Evolutionary conservation across 35 echinoderm and acorn worm genomes (phyloP).

Genomic region (Stichopus chloronotus): DNA sequence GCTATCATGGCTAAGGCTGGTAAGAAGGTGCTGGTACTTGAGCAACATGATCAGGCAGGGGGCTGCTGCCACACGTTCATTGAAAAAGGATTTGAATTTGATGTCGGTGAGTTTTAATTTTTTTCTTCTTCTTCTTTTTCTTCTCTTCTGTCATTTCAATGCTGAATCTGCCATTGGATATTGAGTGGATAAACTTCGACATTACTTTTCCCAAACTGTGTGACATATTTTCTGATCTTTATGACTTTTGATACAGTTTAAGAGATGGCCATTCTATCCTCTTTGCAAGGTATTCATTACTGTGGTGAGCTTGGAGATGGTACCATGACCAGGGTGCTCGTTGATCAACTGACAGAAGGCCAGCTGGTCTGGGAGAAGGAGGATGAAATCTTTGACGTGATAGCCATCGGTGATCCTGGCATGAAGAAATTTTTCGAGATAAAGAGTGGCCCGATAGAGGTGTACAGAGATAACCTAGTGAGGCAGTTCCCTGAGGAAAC

Average conservation of each 20-base stretch:
- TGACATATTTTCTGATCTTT: no score
- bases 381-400: conserved; percentile 79
- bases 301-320: conserved; percentile 78
- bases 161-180: no score
- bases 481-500: conserved; percentile 78
- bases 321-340: conserved; percentile 49
- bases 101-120: conserved; percentile 77
- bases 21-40: conserved; percentile 93
- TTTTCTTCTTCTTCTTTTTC: no score
- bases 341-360: conserved; percentile 90
- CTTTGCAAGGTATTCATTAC: conserved; percentile 81
- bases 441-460: conserved; percentile 35
- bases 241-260: no score
- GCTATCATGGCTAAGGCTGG: conserved; percentile 74
- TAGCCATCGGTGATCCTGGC: conserved; percentile 52
- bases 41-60: conserved; percentile 85
- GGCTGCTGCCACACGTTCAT: conserved; percentile 93
- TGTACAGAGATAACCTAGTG: conserved; percentile 60
- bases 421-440: conserved; percentile 61
- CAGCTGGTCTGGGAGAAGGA: conserved; percentile 55
- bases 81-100: conserved; percentile 99
- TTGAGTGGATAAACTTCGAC: no score
- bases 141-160: no score
- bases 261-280: not conserved
- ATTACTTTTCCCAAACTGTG: no score